Percentiles rank a stretch among this genome's conserved stretches.
phyloP scores from a whole-genome alignment of 2,797 vertebrate genomes.

The Okamejei kenojei region DNA sequence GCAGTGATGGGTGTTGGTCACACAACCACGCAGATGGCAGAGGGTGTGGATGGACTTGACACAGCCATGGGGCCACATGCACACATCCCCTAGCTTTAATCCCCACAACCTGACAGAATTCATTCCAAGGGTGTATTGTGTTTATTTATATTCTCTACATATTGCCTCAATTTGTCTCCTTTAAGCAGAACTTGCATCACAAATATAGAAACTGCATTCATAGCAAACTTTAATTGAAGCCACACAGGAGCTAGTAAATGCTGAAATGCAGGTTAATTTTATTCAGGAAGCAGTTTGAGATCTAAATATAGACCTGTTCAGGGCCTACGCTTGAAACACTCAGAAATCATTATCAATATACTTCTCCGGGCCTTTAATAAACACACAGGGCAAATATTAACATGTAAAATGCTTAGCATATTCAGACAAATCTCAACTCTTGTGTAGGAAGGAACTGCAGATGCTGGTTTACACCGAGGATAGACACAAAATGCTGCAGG shows the following conservation, averaged over 20 bases:
- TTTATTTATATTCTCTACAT: background rate
- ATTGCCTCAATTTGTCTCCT: background rate
- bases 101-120: background rate
- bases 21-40: background rate
- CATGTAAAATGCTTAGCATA: background rate
- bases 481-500: too few species aligned
- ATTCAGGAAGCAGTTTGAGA: slow-evolving; percentile 32
- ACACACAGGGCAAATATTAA: slow-evolving; percentile 1
- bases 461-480: too few species aligned
- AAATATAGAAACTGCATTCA: slow-evolving; percentile 6
- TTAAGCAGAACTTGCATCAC: background rate
- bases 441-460: background rate
- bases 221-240: slow-evolving; percentile 14
- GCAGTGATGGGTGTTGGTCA: slow-evolving; percentile 4
- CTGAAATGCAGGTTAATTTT: slow-evolving; percentile 30
- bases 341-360: slow-evolving; percentile 24
- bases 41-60: background rate
- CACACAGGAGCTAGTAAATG: slow-evolving; percentile 3
- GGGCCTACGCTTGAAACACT: background rate
- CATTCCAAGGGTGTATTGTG: background rate
- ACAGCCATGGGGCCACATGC: background rate
- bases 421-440: background rate
- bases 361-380: background rate
- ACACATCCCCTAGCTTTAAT: background rate
- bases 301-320: slow-evolving; percentile 28